phyloP scores from a whole-genome alignment of 2,888 invertebrate species.

The Saturnia pavonia region DNA sequence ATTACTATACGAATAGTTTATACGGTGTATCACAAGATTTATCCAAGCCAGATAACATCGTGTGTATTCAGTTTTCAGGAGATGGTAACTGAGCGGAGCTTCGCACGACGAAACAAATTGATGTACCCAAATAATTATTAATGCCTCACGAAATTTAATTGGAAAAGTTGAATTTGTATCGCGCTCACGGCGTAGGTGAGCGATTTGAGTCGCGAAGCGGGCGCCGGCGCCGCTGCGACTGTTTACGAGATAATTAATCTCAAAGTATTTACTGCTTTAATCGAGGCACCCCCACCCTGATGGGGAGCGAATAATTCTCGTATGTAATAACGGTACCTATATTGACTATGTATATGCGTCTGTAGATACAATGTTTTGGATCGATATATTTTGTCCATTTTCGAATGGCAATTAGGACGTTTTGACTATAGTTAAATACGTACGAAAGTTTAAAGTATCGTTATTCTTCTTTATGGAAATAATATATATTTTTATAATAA shows the following conservation, averaged over 20 bases:
- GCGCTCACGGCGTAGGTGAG: constrained; percentile 81
- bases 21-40: constrained; percentile 38
- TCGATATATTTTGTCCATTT: neutral
- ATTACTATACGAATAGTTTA: constrained; percentile 15
- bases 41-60: constrained; percentile 33
- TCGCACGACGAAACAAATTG: constrained; percentile 80
- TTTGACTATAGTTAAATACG: neutral
- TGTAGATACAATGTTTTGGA: neutral
- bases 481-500: no score
- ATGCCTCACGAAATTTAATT: constrained; percentile 84
- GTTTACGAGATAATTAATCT: constrained; percentile 83
- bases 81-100: constrained; percentile 59
- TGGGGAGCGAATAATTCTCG: constrained; percentile 77
- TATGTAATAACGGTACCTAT: constrained; percentile 73
- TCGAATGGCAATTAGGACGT: neutral
- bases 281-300: constrained; percentile 72
- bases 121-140: constrained; percentile 83
- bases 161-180: constrained; percentile 83
- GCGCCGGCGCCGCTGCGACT: constrained; percentile 67
- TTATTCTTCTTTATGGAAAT: no score
- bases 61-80: constrained; percentile 46
- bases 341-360: constrained; percentile 14
- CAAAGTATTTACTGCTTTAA: constrained; percentile 82
- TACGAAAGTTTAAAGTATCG: no score
- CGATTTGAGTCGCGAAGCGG: constrained; percentile 71